A percentile compares a stretch with the other conserved stretches of the same genome.
phyloP scores from a whole-genome alignment of 2,113 vertebrate species.

The Suricata suricatta region DNA sequence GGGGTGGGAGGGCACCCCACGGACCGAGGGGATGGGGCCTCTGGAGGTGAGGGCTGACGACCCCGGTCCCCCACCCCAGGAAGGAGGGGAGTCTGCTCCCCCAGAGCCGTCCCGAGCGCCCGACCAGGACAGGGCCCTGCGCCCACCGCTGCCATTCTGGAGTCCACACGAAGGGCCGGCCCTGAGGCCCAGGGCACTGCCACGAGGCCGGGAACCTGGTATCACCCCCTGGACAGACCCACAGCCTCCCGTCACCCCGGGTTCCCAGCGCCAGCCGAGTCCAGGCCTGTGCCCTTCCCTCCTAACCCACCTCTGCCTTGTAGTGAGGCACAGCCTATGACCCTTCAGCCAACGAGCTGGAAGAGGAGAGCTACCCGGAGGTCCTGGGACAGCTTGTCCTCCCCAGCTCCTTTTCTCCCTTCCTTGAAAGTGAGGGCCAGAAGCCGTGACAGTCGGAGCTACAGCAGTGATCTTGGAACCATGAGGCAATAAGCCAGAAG shows the following conservation, averaged over 20 bases:
- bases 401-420: not conserved
- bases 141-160: too few species aligned
- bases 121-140: not conserved
- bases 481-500: too few species aligned
- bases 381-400: not conserved
- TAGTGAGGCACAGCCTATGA: not conserved
- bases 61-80: too few species aligned
- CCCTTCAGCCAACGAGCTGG: not conserved
- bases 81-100: not conserved
- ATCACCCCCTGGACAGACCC: not conserved
- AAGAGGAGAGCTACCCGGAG: not conserved
- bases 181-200: not conserved
- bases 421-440: not conserved
- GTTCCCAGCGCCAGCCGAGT: too few species aligned
- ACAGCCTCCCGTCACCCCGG: not conserved
- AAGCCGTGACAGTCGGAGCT: not conserved
- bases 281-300: not conserved
- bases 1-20: too few species aligned
- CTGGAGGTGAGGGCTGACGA: too few species aligned
- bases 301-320: not conserved
- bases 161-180: not conserved
- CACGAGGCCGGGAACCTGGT: not conserved
- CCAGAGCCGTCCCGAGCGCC: not conserved
- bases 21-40: too few species aligned
- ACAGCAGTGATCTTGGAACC: not conserved